Conservation (phyloP, 2,888 invertebrate genomes). For the Corythucha ciliata region DNA sequence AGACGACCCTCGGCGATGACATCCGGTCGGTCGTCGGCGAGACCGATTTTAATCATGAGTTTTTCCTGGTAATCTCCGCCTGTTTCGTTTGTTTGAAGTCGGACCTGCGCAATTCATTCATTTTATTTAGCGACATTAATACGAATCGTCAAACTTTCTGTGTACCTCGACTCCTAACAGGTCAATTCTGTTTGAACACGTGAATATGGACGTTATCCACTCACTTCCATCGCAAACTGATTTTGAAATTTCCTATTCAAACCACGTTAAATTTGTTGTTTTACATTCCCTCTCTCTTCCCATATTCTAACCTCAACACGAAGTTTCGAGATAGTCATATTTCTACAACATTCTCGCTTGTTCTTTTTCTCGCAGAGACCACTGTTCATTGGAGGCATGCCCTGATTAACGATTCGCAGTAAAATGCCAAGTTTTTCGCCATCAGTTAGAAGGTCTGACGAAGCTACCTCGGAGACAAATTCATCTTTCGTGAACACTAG, state of each 20-base stretch:
- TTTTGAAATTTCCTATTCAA: neutral
- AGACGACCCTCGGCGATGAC: conserved; percentile 27
- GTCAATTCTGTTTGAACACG: conserved; percentile 17
- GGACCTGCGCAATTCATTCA: conserved; percentile 19
- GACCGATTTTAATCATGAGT: conserved; percentile 26
- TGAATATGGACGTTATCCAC: conserved; percentile 29
- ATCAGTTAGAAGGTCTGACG: conserved; percentile 58
- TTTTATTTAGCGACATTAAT: neutral
- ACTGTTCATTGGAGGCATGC: conserved; percentile 23
- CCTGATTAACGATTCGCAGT: conserved; percentile 55
- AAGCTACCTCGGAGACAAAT: conserved; percentile 66
- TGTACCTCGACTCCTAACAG: conserved; percentile 27
- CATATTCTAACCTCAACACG: conserved; percentile 23
- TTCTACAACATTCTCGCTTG: conserved; percentile 23
- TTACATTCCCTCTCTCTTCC: too few relatives aligned
- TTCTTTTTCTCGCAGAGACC: conserved; percentile 26
- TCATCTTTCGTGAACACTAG: conserved; percentile 71
- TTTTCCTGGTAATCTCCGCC: conserved; percentile 26
- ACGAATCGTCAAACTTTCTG: neutral
- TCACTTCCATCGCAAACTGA: conserved; percentile 29
- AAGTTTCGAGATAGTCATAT: conserved; percentile 17
- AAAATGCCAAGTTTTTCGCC: conserved; percentile 71
- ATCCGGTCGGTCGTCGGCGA: conserved; percentile 21
- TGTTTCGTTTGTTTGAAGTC: conserved; percentile 21
- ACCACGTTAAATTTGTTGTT: neutral